Evolutionary conservation across 2,113 vertebrate species (phyloP), one percentile per base, ranked within the genome.

Genomic region (Tragelaphus buxtoni): DNA sequence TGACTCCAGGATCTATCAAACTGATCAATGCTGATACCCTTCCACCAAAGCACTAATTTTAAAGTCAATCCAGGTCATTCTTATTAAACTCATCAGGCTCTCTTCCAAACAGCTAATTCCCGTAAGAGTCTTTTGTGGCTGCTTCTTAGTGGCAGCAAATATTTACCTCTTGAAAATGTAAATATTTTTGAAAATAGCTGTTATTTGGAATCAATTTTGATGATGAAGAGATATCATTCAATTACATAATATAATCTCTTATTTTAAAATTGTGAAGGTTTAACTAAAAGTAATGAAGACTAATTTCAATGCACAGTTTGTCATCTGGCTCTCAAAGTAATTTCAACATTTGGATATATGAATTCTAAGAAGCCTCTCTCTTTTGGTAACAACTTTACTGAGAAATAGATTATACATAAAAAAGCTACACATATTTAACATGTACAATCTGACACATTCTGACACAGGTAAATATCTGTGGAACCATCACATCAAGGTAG

Each of bases 111-210:
- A 81, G 35, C 74, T 84, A 94, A 92, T 94, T 92, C 84, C 49
- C 26, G 0, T 53, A 56, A 85, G 20, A 96, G 28, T 45, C 28
- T 60, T 94, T 82, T 69, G 12, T 74, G 35, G 35, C n/a, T 49
- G 8, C 72, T 93, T 49, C 72, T 95, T 51, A 49, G 18, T 24
- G n/a, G 88, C 47, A 81, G 74, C 20, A 96, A 95, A 94, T 96
- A 96, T 72, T 49, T 96, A 49, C 76, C 82, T 94, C 88, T 91
- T 91, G 74, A 92, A 95, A 56, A 60, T 32, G 13, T 72, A 39
- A 39, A 6, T 72, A 72, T 39, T 84, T 96, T 91, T 94, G 49
- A 81, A 96, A 96, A 93, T 7, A 28, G 30, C 22, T 39, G 28
- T 79, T 93, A 94, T 69, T 56, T 81, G 80, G 80, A 94, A 86